phyloP scores from a whole-genome alignment of 2,113 vertebrate genomes.

The Solea senegalensis region DNA sequence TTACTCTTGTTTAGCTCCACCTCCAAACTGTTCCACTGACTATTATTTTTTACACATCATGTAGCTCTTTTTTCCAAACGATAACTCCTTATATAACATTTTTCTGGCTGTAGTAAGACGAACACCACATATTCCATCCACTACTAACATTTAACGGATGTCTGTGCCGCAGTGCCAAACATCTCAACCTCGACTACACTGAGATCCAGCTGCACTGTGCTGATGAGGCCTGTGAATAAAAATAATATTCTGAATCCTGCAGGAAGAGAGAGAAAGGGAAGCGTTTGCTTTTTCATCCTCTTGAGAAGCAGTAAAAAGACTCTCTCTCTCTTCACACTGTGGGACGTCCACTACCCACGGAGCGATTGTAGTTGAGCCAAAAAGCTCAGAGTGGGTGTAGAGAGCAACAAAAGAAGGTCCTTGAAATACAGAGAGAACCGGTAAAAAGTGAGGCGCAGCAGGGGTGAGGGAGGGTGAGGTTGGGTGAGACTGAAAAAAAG shows the following conservation, averaged over 20 bases:
- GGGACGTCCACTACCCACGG: slow-evolving; percentile 20
- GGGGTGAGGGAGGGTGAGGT: background rate
- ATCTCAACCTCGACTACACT: slow-evolving; percentile 1
- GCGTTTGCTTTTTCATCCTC: slow-evolving; percentile 24
- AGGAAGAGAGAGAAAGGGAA: background rate
- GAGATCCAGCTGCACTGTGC: background rate
- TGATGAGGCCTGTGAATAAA: background rate
- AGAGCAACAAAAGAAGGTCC: slow-evolving; percentile 8
- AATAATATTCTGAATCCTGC: background rate
- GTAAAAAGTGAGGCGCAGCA: background rate
- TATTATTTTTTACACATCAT: too few species aligned
- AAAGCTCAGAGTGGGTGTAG: background rate
- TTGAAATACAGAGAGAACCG: background rate
- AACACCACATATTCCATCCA: background rate
- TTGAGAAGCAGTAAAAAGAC: background rate
- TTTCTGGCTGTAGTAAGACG: too few species aligned
- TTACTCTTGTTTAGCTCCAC: too few species aligned
- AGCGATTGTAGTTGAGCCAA: slow-evolving; percentile 15
- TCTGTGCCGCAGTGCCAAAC: slow-evolving; percentile 7
- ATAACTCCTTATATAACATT: too few species aligned
- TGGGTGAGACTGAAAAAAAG: background rate
- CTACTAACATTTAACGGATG: background rate
- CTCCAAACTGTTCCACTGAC: too few species aligned
- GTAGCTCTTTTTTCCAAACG: too few species aligned
- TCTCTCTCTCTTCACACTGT: slow-evolving; percentile 17